A percentile compares a stretch with the other conserved stretches of the same genome.
These are phyloP conservation scores for Baryphthengus martii DNA, from an alignment of 2,113 vertebrate species.

Conservation along the genomic window DNA sequence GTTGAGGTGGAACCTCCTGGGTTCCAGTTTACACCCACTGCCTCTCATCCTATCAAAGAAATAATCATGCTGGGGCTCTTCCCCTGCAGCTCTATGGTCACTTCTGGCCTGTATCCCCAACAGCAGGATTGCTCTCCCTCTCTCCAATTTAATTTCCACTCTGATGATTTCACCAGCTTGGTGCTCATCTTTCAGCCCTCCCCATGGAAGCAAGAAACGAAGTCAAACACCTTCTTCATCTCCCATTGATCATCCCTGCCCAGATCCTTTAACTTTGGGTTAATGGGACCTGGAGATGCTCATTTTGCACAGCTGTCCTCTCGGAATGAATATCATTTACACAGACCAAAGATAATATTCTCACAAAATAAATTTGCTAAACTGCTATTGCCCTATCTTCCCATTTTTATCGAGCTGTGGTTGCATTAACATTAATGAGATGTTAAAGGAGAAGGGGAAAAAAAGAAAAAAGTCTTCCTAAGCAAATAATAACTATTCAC, in stretches of 20 bases:
- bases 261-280: neutral
- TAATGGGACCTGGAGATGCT: neutral
- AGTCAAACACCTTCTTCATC: neutral
- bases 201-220: neutral
- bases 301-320: neutral
- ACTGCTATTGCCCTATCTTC: constrained; percentile 23
- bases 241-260: neutral
- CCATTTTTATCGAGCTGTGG: constrained; percentile 8
- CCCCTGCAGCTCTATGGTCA: accelerated
- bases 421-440: constrained; percentile 61
- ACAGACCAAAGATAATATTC: neutral
- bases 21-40: too few relatives aligned
- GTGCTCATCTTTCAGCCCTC: neutral
- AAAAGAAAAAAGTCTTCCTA: neutral
- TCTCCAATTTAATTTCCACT: neutral
- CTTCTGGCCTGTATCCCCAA: neutral
- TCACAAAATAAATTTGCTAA: constrained; percentile 45
- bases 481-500: constrained; percentile 55
- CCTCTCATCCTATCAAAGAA: too few relatives aligned
- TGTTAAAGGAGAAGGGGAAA: neutral
- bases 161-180: neutral
- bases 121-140: neutral
- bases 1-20: too few relatives aligned
- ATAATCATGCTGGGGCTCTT: neutral
- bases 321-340: neutral